phyloP scores from a whole-genome alignment of 2,888 invertebrate species.

The Oscheius sp. region DNA sequence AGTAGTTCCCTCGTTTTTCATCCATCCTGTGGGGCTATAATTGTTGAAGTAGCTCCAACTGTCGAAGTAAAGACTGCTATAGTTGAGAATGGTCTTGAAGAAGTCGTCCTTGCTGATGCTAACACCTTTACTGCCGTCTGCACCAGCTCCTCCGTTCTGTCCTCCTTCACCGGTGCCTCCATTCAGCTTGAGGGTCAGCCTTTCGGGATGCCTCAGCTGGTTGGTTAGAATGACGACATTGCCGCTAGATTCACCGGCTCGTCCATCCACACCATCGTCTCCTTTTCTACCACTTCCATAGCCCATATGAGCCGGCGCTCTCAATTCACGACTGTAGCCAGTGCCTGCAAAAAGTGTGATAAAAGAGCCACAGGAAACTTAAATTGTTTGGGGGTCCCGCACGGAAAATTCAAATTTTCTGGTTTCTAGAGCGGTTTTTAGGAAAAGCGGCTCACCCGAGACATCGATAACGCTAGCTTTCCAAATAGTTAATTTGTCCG shows the following conservation, averaged over 20 bases:
- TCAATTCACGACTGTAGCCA: background rate
- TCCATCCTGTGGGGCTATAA: background rate
- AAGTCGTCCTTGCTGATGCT: background rate
- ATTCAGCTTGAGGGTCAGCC: background rate
- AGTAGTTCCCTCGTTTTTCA: background rate
- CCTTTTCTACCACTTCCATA: background rate
- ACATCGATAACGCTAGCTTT: background rate
- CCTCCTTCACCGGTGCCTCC: constrained; percentile 19
- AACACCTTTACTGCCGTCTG: background rate
- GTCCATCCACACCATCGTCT: constrained; percentile 7
- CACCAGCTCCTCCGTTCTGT: constrained; percentile 6
- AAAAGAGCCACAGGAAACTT: no score
- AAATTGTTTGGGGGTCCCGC: no score
- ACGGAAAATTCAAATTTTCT: no score
- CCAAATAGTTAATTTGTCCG: constrained; percentile 3
- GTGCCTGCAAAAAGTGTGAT: background rate
- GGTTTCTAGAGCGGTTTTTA: background rate
- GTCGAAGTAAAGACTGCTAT: background rate
- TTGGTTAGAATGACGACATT: background rate
- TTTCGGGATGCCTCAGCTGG: background rate
- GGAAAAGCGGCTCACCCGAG: constrained; percentile 22
- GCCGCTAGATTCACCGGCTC: constrained; percentile 8
- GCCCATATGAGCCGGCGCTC: background rate
- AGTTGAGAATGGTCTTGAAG: background rate
- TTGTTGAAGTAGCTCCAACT: background rate